These are phyloP conservation scores for Asbolus verrucosus DNA, from an alignment of 1,140 invertebrate genomes.

Conservation along the genomic window DNA sequence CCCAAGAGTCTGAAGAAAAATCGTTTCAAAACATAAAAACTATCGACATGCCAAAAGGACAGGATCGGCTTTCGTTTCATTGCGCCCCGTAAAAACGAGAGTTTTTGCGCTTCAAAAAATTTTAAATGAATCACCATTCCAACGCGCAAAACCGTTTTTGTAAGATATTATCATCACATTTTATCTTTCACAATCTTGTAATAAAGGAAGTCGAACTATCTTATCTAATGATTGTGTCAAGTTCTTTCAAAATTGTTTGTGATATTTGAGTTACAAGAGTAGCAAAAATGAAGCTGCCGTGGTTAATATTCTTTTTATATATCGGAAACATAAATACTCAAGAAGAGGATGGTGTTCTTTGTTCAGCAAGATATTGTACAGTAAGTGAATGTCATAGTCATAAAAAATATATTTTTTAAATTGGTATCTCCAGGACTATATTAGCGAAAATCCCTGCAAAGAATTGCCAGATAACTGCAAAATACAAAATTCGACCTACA, in stretches of 20 bases:
- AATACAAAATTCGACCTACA: slow-evolving; percentile 67
- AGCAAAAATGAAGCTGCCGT: background rate
- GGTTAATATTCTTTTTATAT: background rate
- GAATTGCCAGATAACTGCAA: slow-evolving; percentile 62
- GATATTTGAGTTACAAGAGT: background rate
- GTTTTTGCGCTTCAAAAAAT: too few relatives aligned
- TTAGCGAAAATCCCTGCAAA: slow-evolving; percentile 55
- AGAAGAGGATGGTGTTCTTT: slow-evolving; percentile 2
- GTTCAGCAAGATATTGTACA: slow-evolving; percentile 1
- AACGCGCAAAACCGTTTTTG: too few relatives aligned
- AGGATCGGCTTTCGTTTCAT: background rate
- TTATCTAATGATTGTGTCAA: background rate
- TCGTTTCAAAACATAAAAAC: too few relatives aligned
- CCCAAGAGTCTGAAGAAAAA: background rate
- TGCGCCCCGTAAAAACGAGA: background rate
- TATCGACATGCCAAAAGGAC: background rate
- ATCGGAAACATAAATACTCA: background rate
- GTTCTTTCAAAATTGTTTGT: background rate
- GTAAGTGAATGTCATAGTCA: slow-evolving; percentile 18
- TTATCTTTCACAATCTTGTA: slow-evolving; percentile 7
- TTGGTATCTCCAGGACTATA: slow-evolving; percentile 29
- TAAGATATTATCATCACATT: too few relatives aligned
- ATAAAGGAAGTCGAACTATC: background rate
- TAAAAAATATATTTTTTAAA: too few relatives aligned
- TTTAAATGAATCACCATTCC: too few relatives aligned